Evolutionary conservation across 2,113 vertebrate species (phyloP), one percentile per base, ranked within the genome.

Genomic region (Cyanoderma ruficeps): DNA sequence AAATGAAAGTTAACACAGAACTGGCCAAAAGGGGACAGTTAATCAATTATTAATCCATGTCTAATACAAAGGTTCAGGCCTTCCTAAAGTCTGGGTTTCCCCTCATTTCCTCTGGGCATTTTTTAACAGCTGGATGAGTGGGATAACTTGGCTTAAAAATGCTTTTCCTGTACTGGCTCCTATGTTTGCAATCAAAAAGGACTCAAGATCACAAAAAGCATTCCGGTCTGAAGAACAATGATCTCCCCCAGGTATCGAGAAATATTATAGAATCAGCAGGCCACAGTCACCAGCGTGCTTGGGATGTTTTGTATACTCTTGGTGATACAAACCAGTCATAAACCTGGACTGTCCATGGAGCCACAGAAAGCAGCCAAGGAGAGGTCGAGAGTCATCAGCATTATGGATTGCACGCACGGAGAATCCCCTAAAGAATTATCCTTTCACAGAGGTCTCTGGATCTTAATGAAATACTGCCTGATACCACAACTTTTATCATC

Each of bases 91-190:
- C 77, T 91, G 83, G 85, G 80, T 90, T 94, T 96, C 89, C 86
- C 94, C 80, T 93, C 49, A 87, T 90, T 94, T 96, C 88, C 96
- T 92, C 80, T 46, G 88, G 93, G 86, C 86, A 87, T 82, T 95
- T 96, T 97, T 94, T 41, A 87, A 65, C 93, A 97, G 94, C 92
- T 96, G 94, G 88, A 60, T 94, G 96, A 92, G 83, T 86, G 65
- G 86, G 89, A 93, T 89, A 96, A 94, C 92, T 95, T 97, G 96
- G 95, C 92, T 57, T 89, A 78, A 96, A 85, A 56, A 92, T 78
- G 44, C 37, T 92, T 94, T 96, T 94, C 94, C 96, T 96, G 92
- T 93, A 57, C 90, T 75, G 93, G 57, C 31, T 96, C 53, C 90
- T 87, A 93, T 30, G 31, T 74, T 82, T 94, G 88, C 83, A 96